Percentiles rank a stretch among this genome's conserved stretches.
Evolutionary conservation across 2,797 vertebrate species (phyloP).

Genomic region (Mycteria americana): DNA sequence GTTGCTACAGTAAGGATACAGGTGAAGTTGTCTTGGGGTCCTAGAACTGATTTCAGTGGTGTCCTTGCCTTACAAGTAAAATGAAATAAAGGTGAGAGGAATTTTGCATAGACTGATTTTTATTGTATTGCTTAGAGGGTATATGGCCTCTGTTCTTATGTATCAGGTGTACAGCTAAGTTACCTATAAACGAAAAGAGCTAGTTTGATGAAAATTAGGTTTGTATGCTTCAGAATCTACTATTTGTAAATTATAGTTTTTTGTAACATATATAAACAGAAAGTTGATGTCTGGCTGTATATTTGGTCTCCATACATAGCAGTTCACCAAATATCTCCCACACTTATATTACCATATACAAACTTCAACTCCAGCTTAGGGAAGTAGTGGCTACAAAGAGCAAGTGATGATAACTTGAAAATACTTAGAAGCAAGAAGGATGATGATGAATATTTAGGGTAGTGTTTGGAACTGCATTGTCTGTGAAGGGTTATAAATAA

Average conservation of each 20-base stretch:
- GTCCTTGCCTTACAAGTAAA: neutral
- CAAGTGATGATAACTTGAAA: neutral
- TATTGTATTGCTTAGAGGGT: neutral
- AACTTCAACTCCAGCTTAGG: neutral
- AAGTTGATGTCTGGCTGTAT: neutral
- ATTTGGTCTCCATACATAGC: neutral
- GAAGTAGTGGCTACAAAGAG: neutral
- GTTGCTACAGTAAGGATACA: neutral
- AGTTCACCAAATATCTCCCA: neutral
- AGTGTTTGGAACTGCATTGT: neutral
- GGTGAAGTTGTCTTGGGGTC: neutral
- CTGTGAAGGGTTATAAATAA: neutral
- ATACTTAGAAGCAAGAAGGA: neutral
- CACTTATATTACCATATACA: neutral
- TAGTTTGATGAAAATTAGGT: neutral
- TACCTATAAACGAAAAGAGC: neutral
- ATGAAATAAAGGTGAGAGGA: neutral
- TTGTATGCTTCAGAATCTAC: neutral
- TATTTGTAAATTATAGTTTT: neutral
- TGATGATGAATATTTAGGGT: neutral
- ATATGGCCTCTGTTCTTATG: neutral
- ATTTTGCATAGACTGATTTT: neutral
- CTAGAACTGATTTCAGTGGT: neutral
- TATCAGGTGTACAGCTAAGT: neutral
- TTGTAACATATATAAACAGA: neutral